phyloP scores from a whole-genome alignment of 2,113 vertebrate species.

The Bucco capensis region DNA sequence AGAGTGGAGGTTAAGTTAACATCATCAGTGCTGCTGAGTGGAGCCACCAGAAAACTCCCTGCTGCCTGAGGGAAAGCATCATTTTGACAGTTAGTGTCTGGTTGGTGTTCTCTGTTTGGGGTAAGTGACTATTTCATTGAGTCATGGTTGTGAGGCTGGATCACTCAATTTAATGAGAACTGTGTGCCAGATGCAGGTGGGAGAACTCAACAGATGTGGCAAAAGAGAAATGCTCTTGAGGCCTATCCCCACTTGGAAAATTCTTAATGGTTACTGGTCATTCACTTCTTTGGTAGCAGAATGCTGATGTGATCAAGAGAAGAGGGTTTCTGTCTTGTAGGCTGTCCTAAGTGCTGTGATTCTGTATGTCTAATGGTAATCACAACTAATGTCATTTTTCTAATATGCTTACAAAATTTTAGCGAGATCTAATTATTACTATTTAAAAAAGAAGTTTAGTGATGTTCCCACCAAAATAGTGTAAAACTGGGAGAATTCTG shows the following conservation, averaged over 20 bases:
- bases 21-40: background rate
- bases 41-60: background rate
- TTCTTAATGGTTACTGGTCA: background rate
- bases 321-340: background rate
- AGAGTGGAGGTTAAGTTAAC: background rate
- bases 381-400: background rate
- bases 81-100: background rate
- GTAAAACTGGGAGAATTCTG: background rate
- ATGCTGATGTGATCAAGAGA: background rate
- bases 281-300: background rate
- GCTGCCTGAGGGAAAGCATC: background rate
- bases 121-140: background rate
- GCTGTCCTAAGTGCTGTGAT: background rate
- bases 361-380: background rate
- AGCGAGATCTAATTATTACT: background rate
- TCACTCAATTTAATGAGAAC: background rate
- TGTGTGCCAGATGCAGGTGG: accelerated
- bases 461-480: background rate
- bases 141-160: background rate
- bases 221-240: background rate
- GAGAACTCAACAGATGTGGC: background rate
- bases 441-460: background rate
- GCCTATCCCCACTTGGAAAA: background rate
- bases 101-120: background rate
- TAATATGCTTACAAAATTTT: background rate